These are phyloP conservation scores for Heliconius cydno DNA, from an alignment of 2,888 invertebrate species.

Conservation along the genomic window DNA sequence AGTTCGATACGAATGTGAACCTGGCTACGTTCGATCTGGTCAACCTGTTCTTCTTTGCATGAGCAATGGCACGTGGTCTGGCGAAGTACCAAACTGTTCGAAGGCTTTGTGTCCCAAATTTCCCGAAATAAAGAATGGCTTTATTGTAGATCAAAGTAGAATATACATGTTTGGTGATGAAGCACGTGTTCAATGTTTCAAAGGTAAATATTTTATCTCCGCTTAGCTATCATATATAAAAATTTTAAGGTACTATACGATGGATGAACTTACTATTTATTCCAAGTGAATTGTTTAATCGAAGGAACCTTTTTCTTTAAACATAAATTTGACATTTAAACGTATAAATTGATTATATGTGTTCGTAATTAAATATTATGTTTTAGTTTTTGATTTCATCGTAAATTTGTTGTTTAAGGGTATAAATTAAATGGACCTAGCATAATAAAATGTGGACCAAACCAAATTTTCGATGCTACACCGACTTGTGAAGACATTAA, in stretches of 20 bases:
- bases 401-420: conserved; percentile 73
- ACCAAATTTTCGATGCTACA: conserved; percentile 91
- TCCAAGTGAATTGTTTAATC: too few relatives aligned
- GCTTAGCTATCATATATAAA: too few relatives aligned
- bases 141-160: conserved; percentile 90
- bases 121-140: conserved; percentile 93
- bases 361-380: not conserved
- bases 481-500: conserved; percentile 96
- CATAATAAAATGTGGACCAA: conserved; percentile 92
- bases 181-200: conserved; percentile 94
- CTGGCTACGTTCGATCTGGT: conserved; percentile 94
- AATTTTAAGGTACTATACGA: too few relatives aligned
- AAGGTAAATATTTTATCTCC: conserved; percentile 66
- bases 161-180: conserved; percentile 94
- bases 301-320: too few relatives aligned
- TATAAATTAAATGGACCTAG: conserved; percentile 93
- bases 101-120: conserved; percentile 88
- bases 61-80: conserved; percentile 98
- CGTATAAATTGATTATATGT: too few relatives aligned
- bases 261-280: too few relatives aligned
- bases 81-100: conserved; percentile 93
- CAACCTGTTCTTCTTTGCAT: conserved; percentile 96
- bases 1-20: conserved; percentile 95
- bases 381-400: not conserved
- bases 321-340: too few relatives aligned